Conservation (phyloP, 2,888 invertebrate genomes). For the Maniola hyperantus region DNA sequence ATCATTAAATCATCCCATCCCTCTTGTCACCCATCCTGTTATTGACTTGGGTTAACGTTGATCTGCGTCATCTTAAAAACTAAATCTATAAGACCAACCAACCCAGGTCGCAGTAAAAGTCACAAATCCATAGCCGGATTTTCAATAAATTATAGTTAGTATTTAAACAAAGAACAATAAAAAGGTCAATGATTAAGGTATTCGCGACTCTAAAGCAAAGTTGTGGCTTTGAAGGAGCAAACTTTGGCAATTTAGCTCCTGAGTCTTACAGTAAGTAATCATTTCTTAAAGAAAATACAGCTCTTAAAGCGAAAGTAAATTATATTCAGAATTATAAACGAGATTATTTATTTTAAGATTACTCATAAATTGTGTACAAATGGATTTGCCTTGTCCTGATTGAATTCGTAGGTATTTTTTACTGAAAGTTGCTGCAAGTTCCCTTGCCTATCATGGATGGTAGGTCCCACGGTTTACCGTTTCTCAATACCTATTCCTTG, state of each 20-base stretch:
- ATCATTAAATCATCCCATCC: too few species aligned
- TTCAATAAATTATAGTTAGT: not conserved
- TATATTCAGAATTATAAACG: not conserved
- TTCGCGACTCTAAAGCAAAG: conserved; percentile 16
- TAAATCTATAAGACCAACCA: too few species aligned
- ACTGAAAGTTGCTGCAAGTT: too few species aligned
- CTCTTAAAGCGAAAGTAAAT: conserved; percentile 5
- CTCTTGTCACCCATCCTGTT: too few species aligned
- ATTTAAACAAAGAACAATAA: conserved; percentile 20
- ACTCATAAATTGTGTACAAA: not conserved
- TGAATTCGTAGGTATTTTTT: not conserved
- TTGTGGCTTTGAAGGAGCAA: conserved; percentile 20
- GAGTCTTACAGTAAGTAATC: conserved; percentile 15
- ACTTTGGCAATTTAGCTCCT: conserved; percentile 26
- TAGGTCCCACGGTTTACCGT: too few species aligned
- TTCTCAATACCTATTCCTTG: too few species aligned
- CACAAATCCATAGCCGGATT: too few species aligned
- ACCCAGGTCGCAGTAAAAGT: too few species aligned
- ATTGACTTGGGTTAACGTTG: too few species aligned
- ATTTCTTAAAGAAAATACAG: conserved; percentile 19
- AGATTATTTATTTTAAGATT: not conserved
- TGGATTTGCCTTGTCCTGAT: not conserved
- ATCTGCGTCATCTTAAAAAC: too few species aligned
- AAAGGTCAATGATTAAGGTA: conserved; percentile 16
- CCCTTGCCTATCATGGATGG: too few species aligned